These are phyloP conservation scores for Kryptopterus vitreolus DNA, from an alignment of 2,797 vertebrate species.

Conservation along the genomic window DNA sequence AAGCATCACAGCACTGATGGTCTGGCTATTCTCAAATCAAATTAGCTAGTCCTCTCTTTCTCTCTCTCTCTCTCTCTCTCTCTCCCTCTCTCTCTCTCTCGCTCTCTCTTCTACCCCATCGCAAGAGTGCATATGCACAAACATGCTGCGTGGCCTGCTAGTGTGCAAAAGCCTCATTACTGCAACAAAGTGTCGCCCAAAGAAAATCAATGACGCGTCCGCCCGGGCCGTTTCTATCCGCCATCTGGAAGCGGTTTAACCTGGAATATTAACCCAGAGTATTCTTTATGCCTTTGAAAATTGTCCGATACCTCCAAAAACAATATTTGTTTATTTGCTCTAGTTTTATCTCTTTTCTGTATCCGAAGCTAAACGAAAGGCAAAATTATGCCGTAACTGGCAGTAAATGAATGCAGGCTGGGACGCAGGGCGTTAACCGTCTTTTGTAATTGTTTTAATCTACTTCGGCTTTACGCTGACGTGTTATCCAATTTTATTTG, in stretches of 20 bases:
- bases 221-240: slow-evolving; percentile 61
- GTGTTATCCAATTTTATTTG: slow-evolving; percentile 27
- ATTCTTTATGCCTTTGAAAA: slow-evolving; percentile 64
- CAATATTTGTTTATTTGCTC: slow-evolving; percentile 77
- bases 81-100: too few relatives aligned
- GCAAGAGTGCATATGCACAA: slow-evolving; percentile 63
- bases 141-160: slow-evolving; percentile 52
- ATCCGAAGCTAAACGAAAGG: slow-evolving; percentile 53
- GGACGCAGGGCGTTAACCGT: slow-evolving; percentile 26
- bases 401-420: slow-evolving; percentile 40
- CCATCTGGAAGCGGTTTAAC: slow-evolving; percentile 77
- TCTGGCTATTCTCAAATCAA: slow-evolving; percentile 65
- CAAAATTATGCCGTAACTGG: slow-evolving; percentile 46
- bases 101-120: slow-evolving; percentile 61
- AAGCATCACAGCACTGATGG: slow-evolving; percentile 27
- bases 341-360: slow-evolving; percentile 54
- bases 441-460: slow-evolving; percentile 34
- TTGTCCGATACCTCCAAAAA: slow-evolving; percentile 65
- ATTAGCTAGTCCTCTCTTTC: slow-evolving; percentile 65
- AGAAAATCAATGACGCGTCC: slow-evolving; percentile 71
- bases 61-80: too few relatives aligned
- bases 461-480: slow-evolving; percentile 29
- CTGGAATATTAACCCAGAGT: slow-evolving; percentile 51
- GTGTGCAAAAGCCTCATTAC: slow-evolving; percentile 62
- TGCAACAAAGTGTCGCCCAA: slow-evolving; percentile 64